Evolutionary conservation across 1,140 invertebrate species (phyloP).

Genomic region (Dendroctonus valens): DNA sequence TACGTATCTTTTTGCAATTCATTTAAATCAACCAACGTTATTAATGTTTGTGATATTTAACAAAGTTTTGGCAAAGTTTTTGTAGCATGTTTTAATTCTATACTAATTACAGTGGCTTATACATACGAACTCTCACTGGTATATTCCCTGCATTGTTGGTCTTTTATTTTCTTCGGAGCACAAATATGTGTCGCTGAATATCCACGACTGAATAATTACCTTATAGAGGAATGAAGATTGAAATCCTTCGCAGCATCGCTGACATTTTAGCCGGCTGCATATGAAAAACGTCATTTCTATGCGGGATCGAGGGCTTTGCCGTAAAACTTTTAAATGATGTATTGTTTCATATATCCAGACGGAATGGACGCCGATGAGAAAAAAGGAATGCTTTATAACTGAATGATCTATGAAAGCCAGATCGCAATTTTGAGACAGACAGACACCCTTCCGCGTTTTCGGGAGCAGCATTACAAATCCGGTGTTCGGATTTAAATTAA

Average conservation of each 20-base stretch:
- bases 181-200: constrained; percentile 7
- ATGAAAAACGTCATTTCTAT: constrained; percentile 24
- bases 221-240: constrained; percentile 20
- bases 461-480: too few relatives aligned
- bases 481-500: too few relatives aligned
- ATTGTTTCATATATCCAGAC: constrained; percentile 25
- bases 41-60: too few relatives aligned
- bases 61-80: too few relatives aligned
- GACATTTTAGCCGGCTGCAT: constrained; percentile 2
- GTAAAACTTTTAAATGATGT: constrained; percentile 22
- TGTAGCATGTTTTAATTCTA: too few relatives aligned
- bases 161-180: constrained; percentile 11
- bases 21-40: too few relatives aligned
- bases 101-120: too few relatives aligned
- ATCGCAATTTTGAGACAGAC: too few relatives aligned
- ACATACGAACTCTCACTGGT: too few relatives aligned
- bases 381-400: constrained; percentile 4
- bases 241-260: constrained; percentile 11
- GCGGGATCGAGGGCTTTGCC: constrained; percentile 16
- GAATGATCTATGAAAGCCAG: constrained; percentile 12
- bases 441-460: too few relatives aligned
- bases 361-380: constrained; percentile 16
- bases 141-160: neutral
- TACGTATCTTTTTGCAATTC: too few relatives aligned
- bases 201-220: constrained; percentile 21